phyloP scores from a whole-genome alignment of 2,797 vertebrate genomes.

The Tolypeutes matacus region DNA sequence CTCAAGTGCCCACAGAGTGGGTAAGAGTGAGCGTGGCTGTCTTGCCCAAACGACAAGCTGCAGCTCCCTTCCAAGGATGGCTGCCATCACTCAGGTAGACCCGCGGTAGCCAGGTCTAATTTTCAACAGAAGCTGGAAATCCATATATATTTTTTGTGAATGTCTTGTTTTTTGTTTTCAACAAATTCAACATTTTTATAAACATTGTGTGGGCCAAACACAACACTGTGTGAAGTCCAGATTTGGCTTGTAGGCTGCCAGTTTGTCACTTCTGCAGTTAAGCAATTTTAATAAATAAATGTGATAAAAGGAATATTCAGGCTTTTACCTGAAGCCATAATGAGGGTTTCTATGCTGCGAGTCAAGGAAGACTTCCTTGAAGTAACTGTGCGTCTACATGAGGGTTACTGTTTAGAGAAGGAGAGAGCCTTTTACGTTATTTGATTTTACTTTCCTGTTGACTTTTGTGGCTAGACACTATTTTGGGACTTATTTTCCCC shows the following conservation, averaged over 20 bases:
- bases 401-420: not conserved
- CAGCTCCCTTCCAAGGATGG: not conserved
- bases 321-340: not conserved
- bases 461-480: not conserved
- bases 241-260: not conserved
- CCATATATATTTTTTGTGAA: slow-evolving; percentile 16
- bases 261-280: not conserved
- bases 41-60: not conserved
- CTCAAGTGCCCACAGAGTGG: not conserved
- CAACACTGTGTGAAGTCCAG: not conserved
- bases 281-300: slow-evolving; percentile 6
- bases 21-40: not conserved
- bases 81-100: not conserved
- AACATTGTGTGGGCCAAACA: slow-evolving; percentile 29
- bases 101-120: not conserved
- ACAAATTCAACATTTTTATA: not conserved
- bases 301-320: not conserved
- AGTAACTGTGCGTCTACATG: not conserved
- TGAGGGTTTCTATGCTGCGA: not conserved
- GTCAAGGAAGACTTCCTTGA: not conserved
- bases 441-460: slow-evolving; percentile 25
- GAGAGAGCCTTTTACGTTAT: not conserved
- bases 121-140: slow-evolving; percentile 20
- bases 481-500: not conserved
- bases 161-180: slow-evolving; percentile 8